Percentiles rank a stretch among this genome's conserved stretches.
phyloP scores from a whole-genome alignment of 1,140 invertebrate species.

The Trialeurodes vaporariorum region DNA sequence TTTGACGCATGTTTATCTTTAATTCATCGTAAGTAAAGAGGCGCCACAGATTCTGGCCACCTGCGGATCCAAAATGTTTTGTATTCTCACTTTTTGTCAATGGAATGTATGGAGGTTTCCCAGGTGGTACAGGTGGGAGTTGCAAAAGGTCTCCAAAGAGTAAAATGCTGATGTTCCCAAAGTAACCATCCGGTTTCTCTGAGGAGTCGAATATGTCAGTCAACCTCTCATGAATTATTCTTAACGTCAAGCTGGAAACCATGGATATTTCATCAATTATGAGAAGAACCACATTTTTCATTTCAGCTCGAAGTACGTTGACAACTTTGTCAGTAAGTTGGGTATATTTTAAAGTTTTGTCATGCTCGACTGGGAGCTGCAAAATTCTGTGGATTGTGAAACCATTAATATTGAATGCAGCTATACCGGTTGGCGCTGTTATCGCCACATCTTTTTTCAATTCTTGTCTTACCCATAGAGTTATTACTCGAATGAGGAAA shows the following conservation, averaged over 20 bases:
- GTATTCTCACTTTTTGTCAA: background rate
- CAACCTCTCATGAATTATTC: constrained; percentile 19
- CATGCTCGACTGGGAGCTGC: constrained; percentile 25
- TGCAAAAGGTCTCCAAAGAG: constrained; percentile 30
- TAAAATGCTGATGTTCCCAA: constrained; percentile 17
- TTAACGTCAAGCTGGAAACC: constrained; percentile 29
- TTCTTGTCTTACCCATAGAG: constrained; percentile 18
- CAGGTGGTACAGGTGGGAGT: constrained; percentile 28
- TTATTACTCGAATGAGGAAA: constrained; percentile 21
- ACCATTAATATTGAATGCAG: constrained; percentile 26
- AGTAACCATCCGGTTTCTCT: constrained; percentile 19
- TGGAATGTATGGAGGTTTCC: constrained; percentile 11
- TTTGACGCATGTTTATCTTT: constrained; percentile 13
- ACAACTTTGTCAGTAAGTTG: constrained; percentile 22
- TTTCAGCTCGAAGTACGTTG: constrained; percentile 22
- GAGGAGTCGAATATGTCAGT: constrained; percentile 18
- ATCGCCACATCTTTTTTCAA: constrained; percentile 22
- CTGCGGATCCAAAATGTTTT: background rate
- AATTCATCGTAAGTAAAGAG: constrained; percentile 15
- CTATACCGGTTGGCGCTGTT: constrained; percentile 26
- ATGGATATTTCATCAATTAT: constrained; percentile 32
- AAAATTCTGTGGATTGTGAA: constrained; percentile 25
- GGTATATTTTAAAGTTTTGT: constrained; percentile 20
- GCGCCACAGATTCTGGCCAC: background rate
- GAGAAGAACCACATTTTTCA: constrained; percentile 26